These are phyloP conservation scores for Tringa solitaria DNA, from an alignment of 2,113 vertebrate species.

Conservation along the genomic window DNA sequence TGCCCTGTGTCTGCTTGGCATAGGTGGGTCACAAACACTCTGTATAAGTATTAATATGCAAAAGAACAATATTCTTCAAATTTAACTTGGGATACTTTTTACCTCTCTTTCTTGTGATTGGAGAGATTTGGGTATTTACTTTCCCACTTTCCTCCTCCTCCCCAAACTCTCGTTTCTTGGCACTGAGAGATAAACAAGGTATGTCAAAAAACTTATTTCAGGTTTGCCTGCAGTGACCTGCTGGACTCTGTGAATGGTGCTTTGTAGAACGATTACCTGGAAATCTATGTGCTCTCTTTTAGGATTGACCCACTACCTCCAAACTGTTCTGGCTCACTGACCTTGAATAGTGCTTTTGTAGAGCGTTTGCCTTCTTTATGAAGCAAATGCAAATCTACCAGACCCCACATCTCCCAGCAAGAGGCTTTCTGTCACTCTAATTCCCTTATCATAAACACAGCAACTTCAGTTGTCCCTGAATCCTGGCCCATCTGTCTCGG, in stretches of 20 bases:
- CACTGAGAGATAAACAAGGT: neutral
- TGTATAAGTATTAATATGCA: neutral
- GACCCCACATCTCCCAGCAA: neutral
- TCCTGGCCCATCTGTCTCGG: constrained; percentile 31
- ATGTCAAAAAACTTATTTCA: neutral
- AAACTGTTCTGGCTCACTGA: neutral
- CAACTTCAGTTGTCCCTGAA: constrained; percentile 23
- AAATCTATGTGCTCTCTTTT: neutral
- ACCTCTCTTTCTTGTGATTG: neutral
- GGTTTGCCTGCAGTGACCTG: neutral
- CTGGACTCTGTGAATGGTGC: fast-evolving
- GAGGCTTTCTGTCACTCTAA: constrained; percentile 36
- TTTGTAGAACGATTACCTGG: neutral
- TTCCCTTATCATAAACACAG: constrained; percentile 38
- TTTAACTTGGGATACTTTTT: neutral
- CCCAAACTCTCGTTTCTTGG: neutral
- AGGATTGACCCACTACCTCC: neutral
- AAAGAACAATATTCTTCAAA: neutral
- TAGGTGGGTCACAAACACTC: neutral
- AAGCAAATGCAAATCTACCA: constrained; percentile 21
- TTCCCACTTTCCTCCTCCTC: neutral
- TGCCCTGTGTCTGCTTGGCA: neutral
- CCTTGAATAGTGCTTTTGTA: neutral
- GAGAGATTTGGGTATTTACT: neutral
- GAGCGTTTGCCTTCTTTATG: neutral